A percentile compares a stretch with the other conserved stretches of the same genome.
Conservation (phyloP, 2,888 invertebrate species). For the Protonemura montana region DNA sequence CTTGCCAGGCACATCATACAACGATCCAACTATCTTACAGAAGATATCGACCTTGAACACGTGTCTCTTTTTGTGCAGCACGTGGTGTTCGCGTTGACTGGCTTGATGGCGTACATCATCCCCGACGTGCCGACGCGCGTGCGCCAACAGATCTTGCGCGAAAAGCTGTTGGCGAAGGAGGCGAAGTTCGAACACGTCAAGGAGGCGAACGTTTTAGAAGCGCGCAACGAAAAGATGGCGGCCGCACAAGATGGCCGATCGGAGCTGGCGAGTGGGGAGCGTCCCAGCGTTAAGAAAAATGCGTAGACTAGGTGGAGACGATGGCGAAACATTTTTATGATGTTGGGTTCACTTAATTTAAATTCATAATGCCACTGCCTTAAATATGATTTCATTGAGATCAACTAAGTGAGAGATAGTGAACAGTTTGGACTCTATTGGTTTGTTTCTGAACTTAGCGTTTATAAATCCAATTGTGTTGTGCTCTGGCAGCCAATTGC, state of each 20-base stretch:
- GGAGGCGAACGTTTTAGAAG: neutral
- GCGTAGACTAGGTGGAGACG: neutral
- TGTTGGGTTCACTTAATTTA: too few species aligned
- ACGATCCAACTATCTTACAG: too few species aligned
- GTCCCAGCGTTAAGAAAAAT: neutral
- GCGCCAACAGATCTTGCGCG: conserved; percentile 82
- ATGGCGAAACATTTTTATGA: too few species aligned
- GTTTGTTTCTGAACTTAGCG: too few species aligned
- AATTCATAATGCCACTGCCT: too few species aligned
- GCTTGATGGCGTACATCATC: conserved; percentile 88
- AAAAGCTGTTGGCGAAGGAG: conserved; percentile 82
- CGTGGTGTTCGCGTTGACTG: conserved; percentile 86
- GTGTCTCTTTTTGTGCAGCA: conserved; percentile 64
- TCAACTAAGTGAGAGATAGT: too few species aligned
- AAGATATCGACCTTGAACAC: too few species aligned
- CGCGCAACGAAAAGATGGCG: neutral
- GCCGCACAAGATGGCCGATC: neutral
- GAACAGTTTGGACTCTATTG: too few species aligned
- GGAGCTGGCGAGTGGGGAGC: neutral
- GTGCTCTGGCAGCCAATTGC: too few species aligned
- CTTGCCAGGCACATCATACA: too few species aligned
- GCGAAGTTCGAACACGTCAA: conserved; percentile 78
- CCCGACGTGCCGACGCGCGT: conserved; percentile 84
- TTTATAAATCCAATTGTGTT: too few species aligned
- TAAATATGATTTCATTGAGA: too few species aligned